These are phyloP conservation scores for Cordilura impudica DNA, from an alignment of 2,888 invertebrate genomes.

Conservation along the genomic window DNA sequence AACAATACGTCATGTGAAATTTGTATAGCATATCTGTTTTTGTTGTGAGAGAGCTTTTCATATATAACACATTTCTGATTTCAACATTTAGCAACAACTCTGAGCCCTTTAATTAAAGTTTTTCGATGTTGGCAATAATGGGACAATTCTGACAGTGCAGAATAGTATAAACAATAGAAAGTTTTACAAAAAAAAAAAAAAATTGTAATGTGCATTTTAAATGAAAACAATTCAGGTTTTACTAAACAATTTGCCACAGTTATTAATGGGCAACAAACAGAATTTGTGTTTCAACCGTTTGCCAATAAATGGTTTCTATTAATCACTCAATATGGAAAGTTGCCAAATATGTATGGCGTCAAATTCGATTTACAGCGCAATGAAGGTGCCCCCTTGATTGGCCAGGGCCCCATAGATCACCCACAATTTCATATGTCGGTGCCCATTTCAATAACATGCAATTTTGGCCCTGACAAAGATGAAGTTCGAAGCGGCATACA, in stretches of 20 bases:
- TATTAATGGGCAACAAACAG: constrained; percentile 70
- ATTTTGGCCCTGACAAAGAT: constrained; percentile 72
- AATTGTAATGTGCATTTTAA: constrained; percentile 55
- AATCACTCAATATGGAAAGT: constrained; percentile 73
- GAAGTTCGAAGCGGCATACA: constrained; percentile 73
- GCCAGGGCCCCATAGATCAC: constrained; percentile 67
- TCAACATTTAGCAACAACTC: background rate
- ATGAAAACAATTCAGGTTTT: constrained; percentile 66
- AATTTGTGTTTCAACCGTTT: constrained; percentile 74
- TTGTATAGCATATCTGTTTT: background rate
- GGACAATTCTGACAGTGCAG: constrained; percentile 9
- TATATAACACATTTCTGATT: background rate
- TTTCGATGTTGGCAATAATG: background rate
- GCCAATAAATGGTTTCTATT: constrained; percentile 74
- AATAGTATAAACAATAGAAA: constrained; percentile 20
- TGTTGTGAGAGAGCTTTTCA: background rate
- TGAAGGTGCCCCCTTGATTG: constrained; percentile 44
- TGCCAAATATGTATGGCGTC: constrained; percentile 73
- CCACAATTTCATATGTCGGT: constrained; percentile 69
- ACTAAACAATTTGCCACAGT: constrained; percentile 68
- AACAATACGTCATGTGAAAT: background rate
- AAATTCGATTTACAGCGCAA: constrained; percentile 70
- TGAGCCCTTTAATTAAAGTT: background rate
- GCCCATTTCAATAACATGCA: constrained; percentile 71
- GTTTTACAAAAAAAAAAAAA: background rate